A percentile compares a stretch with the other conserved stretches of the same genome.
Conservation (phyloP, 2,113 vertebrate genomes). For the Oxygymnocypris stewartii region DNA sequence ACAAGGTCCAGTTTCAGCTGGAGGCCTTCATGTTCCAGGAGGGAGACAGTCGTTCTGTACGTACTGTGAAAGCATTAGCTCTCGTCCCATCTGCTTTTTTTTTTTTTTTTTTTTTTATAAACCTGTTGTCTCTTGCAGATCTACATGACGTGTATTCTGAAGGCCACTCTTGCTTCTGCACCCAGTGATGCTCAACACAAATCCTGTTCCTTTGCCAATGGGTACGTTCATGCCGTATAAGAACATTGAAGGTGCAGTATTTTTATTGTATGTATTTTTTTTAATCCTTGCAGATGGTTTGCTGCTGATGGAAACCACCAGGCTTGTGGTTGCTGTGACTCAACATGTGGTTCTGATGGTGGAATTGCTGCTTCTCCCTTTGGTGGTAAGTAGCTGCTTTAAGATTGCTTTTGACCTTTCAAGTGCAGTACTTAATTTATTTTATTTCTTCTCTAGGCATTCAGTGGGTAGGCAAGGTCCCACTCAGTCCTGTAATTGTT, state of each 20-base stretch:
- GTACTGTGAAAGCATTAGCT: not conserved
- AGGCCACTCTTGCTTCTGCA: conserved; percentile 36
- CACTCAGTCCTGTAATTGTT: conserved; percentile 30
- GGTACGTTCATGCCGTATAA: conserved; percentile 44
- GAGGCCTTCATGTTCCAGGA: too few relatives aligned
- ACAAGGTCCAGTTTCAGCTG: too few relatives aligned
- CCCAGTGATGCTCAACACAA: not conserved
- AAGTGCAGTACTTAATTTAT: too few relatives aligned
- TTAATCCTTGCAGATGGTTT: conserved; percentile 40
- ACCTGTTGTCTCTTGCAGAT: conserved; percentile 50
- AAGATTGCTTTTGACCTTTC: too few relatives aligned
- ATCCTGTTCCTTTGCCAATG: conserved; percentile 53
- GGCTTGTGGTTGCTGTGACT: conserved; percentile 29
- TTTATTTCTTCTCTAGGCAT: not conserved
- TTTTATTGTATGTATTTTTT: not conserved
- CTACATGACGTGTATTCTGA: conserved; percentile 66
- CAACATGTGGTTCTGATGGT: conserved; percentile 1
- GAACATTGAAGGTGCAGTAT: not conserved
- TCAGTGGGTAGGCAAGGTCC: conserved; percentile 31
- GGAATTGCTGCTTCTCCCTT: not conserved
- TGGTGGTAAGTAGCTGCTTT: not conserved
- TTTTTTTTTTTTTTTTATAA: too few relatives aligned
- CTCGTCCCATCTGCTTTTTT: too few relatives aligned
- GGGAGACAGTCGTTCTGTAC: too few relatives aligned
- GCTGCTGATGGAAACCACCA: conserved; percentile 21